Evolutionary conservation across 2,797 vertebrate species (phyloP).

Genomic region (Gallinago nigripennis): DNA sequence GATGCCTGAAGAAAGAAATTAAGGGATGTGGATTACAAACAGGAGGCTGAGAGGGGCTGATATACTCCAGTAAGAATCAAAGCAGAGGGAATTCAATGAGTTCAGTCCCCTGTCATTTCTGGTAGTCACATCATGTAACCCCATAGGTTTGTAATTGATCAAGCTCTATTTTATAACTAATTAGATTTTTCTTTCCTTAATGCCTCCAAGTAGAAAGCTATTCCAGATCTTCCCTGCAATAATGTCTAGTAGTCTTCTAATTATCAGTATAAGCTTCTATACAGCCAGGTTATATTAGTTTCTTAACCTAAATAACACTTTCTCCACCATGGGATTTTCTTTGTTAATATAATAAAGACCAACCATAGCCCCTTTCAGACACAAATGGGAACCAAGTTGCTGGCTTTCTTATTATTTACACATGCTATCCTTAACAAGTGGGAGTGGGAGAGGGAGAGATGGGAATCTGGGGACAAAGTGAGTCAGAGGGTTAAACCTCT

Average conservation of each 20-base stretch:
- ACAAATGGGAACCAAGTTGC: not conserved
- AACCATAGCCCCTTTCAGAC: not conserved
- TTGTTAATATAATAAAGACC: not conserved
- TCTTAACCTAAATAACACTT: constrained; percentile 42
- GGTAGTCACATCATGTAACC: constrained; percentile 5
- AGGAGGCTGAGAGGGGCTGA: not conserved
- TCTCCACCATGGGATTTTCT: not conserved
- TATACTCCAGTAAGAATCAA: not conserved
- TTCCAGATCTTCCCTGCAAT: not conserved
- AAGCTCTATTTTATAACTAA: constrained; percentile 39
- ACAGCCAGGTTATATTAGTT: not conserved
- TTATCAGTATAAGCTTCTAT: constrained; percentile 7
- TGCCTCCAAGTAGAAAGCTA: constrained; percentile 47
- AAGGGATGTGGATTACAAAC: not conserved
- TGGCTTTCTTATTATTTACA: not conserved
- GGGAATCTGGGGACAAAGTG: not conserved
- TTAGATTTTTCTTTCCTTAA: constrained; percentile 36
- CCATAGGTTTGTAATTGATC: constrained; percentile 27
- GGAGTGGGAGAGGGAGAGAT: not conserved
- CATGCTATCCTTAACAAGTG: not conserved
- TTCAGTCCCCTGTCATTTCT: constrained; percentile 5
- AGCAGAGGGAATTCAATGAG: not conserved
- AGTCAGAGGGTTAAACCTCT: not conserved
- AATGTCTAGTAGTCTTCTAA: constrained; percentile 18
- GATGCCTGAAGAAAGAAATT: not conserved